These are phyloP conservation scores for Herpailurus yagouaroundi DNA, from an alignment of 2,113 vertebrate species.

Conservation along the genomic window DNA sequence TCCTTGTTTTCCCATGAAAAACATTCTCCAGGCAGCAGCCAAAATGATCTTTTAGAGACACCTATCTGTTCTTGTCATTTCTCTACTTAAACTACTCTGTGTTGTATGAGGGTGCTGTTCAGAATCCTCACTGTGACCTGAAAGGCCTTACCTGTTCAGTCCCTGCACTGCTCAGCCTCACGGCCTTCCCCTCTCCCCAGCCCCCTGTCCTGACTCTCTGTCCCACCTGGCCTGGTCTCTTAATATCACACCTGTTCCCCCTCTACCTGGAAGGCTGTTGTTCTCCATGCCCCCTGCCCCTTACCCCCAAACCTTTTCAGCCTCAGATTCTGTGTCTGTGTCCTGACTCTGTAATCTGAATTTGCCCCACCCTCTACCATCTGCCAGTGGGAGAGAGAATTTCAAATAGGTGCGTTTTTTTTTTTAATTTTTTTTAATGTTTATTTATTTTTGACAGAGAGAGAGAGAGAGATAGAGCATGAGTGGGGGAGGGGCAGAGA, in stretches of 20 bases:
- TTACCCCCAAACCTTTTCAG: neutral
- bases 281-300: neutral
- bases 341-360: neutral
- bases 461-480: too few relatives aligned
- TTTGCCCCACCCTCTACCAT: too few relatives aligned
- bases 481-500: too few relatives aligned
- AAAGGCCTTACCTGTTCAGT: neutral
- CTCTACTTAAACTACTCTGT: neutral
- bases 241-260: neutral
- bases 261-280: neutral
- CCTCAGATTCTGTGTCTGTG: neutral
- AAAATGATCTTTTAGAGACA: neutral
- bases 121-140: neutral
- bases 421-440: too few relatives aligned
- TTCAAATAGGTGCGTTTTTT: neutral
- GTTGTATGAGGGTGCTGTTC: neutral
- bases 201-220: neutral
- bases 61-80: neutral
- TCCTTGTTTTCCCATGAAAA: slow-evolving; percentile 13
- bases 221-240: neutral
- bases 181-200: rapidly evolving
- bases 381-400: neutral
- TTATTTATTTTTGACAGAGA: too few relatives aligned
- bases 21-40: neutral
- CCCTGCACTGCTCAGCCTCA: neutral